A percentile compares a stretch with the other conserved stretches of the same genome.
These are phyloP conservation scores for Galeopterus variegatus DNA, from an alignment of 2,113 vertebrate genomes.

Conservation along the genomic window DNA sequence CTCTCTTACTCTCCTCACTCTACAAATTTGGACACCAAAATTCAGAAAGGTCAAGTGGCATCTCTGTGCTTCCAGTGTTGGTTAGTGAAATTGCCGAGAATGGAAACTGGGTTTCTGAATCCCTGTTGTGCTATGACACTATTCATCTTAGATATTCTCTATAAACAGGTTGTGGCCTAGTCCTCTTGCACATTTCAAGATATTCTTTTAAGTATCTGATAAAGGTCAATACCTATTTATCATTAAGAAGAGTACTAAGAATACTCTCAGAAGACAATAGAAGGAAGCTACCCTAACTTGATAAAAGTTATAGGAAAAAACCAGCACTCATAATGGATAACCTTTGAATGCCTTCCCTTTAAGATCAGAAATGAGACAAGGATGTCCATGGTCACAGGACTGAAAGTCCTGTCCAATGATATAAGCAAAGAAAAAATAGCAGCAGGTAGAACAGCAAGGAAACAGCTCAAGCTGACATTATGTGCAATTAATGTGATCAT, in stretches of 20 bases:
- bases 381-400: not conserved
- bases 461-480: not conserved
- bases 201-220: conserved; percentile 20
- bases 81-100: no score
- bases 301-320: no score
- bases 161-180: not conserved
- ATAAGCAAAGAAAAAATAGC: not conserved
- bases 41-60: no score
- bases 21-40: no score
- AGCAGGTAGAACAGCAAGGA: not conserved
- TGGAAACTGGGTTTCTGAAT: no score
- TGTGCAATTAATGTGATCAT: not conserved
- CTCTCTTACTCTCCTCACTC: no score
- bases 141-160: not conserved
- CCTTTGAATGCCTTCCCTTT: no score
- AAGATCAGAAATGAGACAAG: not conserved
- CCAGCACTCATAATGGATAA: no score
- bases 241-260: conserved; percentile 8
- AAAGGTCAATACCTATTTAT: conserved; percentile 9
- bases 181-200: not conserved
- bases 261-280: not conserved
- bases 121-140: no score
- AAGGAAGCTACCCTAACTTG: no score
- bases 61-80: no score
- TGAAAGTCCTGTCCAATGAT: not conserved